Evolutionary conservation across 2,113 vertebrate genomes (phyloP).

Genomic region (Oreochromis tanganicae): DNA sequence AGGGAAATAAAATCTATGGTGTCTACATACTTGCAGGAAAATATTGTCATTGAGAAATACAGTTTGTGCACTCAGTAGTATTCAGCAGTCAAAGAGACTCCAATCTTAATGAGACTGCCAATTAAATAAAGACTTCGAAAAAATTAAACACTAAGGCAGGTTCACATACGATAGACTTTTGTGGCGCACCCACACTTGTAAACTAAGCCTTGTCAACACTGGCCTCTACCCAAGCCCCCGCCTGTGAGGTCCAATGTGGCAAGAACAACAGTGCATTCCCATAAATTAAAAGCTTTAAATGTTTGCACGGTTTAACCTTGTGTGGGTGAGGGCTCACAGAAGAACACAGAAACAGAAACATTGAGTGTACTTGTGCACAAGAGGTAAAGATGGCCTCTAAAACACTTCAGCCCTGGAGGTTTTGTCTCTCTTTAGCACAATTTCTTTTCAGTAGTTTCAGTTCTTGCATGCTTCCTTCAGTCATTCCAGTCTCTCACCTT

Average conservation of each 20-base stretch:
- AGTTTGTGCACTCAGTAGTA: background rate
- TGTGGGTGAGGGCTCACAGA: slow-evolving; percentile 4
- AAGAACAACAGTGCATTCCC: slow-evolving; percentile 31
- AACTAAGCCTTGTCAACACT: slow-evolving; percentile 67
- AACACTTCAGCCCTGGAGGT: background rate
- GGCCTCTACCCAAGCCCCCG: slow-evolving; percentile 29
- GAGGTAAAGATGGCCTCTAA: background rate
- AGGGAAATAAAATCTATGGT: background rate
- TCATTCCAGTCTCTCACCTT: background rate
- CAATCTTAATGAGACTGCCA: background rate
- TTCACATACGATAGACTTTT: background rate
- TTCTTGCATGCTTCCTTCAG: background rate
- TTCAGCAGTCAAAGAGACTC: background rate
- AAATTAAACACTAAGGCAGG: background rate
- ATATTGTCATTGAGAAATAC: background rate
- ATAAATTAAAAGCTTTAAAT: slow-evolving; percentile 59
- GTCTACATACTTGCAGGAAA: background rate
- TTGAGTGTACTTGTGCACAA: background rate
- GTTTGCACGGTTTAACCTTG: slow-evolving; percentile 61
- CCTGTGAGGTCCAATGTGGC: slow-evolving; percentile 23
- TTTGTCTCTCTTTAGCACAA: background rate
- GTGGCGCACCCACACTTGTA: background rate
- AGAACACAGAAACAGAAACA: background rate
- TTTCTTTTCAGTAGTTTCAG: background rate
- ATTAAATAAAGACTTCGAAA: background rate